phyloP scores from a whole-genome alignment of 2,797 vertebrate species.

The Toxotes lorentzi region DNA sequence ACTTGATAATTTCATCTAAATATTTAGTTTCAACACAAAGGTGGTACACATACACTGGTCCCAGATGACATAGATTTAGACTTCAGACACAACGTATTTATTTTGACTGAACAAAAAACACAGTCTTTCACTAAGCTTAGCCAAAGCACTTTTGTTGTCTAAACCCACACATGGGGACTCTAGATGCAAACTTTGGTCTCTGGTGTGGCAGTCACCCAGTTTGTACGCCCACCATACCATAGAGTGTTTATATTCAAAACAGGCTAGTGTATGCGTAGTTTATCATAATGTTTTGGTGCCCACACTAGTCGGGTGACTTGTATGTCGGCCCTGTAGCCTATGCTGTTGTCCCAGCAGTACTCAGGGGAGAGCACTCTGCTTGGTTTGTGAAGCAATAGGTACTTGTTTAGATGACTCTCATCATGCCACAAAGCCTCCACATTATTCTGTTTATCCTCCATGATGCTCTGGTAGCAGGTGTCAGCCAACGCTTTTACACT shows the following conservation, averaged over 20 bases:
- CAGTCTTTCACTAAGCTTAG: too few species aligned
- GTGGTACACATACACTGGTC: not conserved
- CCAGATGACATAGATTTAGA: too few species aligned
- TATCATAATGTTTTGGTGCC: constrained; percentile 80
- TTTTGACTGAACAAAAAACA: too few species aligned
- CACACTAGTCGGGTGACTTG: constrained; percentile 74
- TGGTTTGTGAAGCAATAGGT: constrained; percentile 81
- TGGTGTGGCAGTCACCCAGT: too few species aligned
- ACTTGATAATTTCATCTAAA: not conserved
- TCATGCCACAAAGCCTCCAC: constrained; percentile 85
- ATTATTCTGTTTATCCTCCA: constrained; percentile 75
- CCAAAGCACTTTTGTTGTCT: too few species aligned
- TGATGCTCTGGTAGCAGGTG: constrained; percentile 73
- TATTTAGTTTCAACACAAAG: not conserved
- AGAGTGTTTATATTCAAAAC: not conserved
- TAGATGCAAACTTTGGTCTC: too few species aligned
- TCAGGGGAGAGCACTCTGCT: constrained; percentile 82
- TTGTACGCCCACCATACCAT: too few species aligned
- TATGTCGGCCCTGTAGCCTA: constrained; percentile 70
- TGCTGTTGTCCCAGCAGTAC: constrained; percentile 80
- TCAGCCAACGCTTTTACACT: constrained; percentile 69
- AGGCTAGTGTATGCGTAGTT: constrained; percentile 46
- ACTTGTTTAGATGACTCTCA: constrained; percentile 85
- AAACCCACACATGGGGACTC: too few species aligned
- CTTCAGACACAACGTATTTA: too few species aligned